A percentile compares a stretch with the other conserved stretches of the same genome.
Evolutionary conservation across 1,140 invertebrate species (phyloP).

Genomic region (Drosophila bocki): DNA sequence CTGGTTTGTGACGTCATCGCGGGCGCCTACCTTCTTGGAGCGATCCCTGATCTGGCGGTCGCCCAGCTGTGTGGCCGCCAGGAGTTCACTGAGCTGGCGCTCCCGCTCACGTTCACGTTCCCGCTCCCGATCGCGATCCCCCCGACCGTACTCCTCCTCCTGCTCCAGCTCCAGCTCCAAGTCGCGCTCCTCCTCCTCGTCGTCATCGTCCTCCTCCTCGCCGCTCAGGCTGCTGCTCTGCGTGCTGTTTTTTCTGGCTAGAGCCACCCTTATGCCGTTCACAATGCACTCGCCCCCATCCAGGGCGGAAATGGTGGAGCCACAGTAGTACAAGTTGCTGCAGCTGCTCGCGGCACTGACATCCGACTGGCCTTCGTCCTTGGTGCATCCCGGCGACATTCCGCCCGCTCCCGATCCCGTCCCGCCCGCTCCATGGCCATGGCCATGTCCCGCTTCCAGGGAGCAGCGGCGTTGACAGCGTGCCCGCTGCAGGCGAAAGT

Average conservation of each 20-base stretch:
- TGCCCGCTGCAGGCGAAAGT: constrained; percentile 86
- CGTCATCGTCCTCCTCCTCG: constrained; percentile 87
- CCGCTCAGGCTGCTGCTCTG: constrained; percentile 89
- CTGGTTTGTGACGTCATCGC: constrained; percentile 68
- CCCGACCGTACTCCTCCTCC: constrained; percentile 3
- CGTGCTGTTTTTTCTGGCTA: constrained; percentile 87
- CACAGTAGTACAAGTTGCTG: constrained; percentile 87
- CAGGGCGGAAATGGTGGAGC: constrained; percentile 86
- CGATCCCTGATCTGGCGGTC: constrained; percentile 46
- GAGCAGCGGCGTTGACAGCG: constrained; percentile 79
- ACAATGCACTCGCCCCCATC: constrained; percentile 86
- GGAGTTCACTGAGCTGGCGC: constrained; percentile 61
- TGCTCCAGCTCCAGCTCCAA: constrained; percentile 12
- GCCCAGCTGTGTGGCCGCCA: constrained; percentile 67
- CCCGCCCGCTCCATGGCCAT: constrained; percentile 32
- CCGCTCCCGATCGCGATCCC: constrained; percentile 23
- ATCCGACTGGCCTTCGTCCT: constrained; percentile 85
- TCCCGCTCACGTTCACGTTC: constrained; percentile 24
- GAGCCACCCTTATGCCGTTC: constrained; percentile 82
- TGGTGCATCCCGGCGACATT: constrained; percentile 44
- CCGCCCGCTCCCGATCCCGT: constrained; percentile 33
- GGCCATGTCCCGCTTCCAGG: constrained; percentile 67
- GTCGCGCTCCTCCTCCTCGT: constrained; percentile 16
- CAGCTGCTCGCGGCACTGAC: constrained; percentile 89
- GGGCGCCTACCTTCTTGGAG: constrained; percentile 75